Evolutionary conservation across 2,113 vertebrate genomes (phyloP).

Genomic region (Calidris pugnax): DNA sequence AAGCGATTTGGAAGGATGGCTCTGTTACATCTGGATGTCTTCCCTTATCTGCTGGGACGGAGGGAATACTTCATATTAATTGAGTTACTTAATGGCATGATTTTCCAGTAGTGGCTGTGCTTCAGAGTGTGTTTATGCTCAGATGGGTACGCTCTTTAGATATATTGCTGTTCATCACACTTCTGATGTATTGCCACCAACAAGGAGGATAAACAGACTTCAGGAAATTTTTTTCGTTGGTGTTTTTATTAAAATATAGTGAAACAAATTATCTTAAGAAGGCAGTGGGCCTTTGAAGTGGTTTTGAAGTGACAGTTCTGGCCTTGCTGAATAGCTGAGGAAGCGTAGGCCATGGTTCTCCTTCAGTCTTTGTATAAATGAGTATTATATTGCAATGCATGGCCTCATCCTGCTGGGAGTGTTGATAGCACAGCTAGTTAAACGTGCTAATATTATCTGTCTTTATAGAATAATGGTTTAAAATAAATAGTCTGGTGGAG

Average conservation of each 20-base stretch:
- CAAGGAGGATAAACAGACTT: not conserved
- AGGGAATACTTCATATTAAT: not conserved
- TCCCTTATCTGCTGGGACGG: not conserved
- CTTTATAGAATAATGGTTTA: not conserved
- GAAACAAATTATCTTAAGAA: not conserved
- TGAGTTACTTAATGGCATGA: not conserved
- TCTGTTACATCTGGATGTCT: not conserved
- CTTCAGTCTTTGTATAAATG: not conserved
- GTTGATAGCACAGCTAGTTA: not conserved
- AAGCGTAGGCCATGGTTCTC: not conserved
- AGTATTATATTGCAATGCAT: not conserved
- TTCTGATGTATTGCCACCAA: not conserved
- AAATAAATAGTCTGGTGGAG: not conserved
- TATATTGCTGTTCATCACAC: not conserved
- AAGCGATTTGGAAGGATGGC: not conserved
- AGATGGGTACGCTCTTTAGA: not conserved
- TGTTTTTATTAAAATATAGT: not conserved
- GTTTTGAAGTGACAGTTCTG: not conserved
- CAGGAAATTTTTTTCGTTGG: not conserved
- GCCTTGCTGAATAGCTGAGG: not conserved
- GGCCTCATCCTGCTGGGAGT: not conserved
- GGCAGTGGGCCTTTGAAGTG: not conserved
- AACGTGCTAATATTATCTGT: not conserved
- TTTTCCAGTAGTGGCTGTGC: not conserved
- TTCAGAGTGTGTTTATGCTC: not conserved